These are phyloP conservation scores for Bubalus kerabau DNA, from an alignment of 2,113 vertebrate species.

Conservation along the genomic window DNA sequence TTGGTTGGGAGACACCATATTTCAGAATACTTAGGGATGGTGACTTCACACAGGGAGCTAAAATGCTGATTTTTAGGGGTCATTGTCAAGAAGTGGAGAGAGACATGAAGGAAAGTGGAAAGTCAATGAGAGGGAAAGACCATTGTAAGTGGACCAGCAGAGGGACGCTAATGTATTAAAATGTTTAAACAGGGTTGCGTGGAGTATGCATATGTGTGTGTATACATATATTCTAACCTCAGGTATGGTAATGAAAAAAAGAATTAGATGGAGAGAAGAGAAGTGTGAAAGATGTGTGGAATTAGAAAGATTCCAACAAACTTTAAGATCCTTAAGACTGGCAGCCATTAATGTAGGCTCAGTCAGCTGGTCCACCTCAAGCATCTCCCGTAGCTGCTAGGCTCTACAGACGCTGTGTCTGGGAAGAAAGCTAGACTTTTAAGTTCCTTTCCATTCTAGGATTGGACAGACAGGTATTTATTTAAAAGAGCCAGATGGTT, in stretches of 20 bases:
- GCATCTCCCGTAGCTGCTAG: accelerated
- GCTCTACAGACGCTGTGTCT: not conserved
- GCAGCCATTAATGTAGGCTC: too few species aligned
- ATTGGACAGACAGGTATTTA: slow-evolving; percentile 52
- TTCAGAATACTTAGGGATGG: not conserved
- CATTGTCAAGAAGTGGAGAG: not conserved
- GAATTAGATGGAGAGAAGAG: not conserved
- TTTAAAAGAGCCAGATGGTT: slow-evolving; percentile 60
- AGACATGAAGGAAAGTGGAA: not conserved
- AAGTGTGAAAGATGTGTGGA: not conserved
- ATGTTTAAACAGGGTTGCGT: not conserved
- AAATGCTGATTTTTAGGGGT: not conserved
- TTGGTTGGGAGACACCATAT: not conserved
- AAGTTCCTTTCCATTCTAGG: not conserved
- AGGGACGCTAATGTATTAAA: not conserved
- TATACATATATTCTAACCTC: not conserved
- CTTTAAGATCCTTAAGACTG: not conserved
- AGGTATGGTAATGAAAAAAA: not conserved
- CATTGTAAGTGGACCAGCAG: not conserved
- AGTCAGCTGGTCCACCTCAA: too few species aligned
- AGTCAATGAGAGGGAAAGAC: not conserved
- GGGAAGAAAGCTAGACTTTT: not conserved
- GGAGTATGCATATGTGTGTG: not conserved
- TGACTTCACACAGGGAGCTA: not conserved
- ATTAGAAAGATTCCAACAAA: not conserved